phyloP scores from a whole-genome alignment of 1,140 invertebrate species.

The Heliconius himera region DNA sequence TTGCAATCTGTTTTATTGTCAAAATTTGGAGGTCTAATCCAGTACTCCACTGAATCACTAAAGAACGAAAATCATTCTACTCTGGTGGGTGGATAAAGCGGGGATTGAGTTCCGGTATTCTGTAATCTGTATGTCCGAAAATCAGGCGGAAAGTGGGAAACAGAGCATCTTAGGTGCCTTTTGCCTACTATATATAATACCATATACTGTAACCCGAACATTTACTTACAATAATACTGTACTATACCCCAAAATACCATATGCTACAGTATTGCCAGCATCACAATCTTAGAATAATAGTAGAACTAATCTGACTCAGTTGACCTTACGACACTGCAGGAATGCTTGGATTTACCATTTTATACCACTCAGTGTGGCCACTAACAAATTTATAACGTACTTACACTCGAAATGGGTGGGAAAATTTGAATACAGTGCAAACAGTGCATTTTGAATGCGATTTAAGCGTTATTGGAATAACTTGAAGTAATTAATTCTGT shows the following conservation, averaged over 20 bases:
- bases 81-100: too few relatives aligned
- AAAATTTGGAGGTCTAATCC: too few relatives aligned
- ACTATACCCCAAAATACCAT: neutral
- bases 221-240: too few relatives aligned
- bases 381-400: constrained; percentile 31
- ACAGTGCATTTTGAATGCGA: constrained; percentile 27
- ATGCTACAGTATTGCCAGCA: neutral
- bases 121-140: too few relatives aligned
- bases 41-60: too few relatives aligned
- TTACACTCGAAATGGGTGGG: constrained; percentile 25
- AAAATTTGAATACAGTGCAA: constrained; percentile 42
- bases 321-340: constrained; percentile 30
- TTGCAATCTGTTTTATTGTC: too few relatives aligned
- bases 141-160: too few relatives aligned
- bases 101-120: too few relatives aligned
- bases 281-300: constrained; percentile 11
- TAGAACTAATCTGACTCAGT: constrained; percentile 26
- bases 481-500: constrained; percentile 30
- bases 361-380: constrained; percentile 4
- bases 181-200: too few relatives aligned
- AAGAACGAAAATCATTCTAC: too few relatives aligned
- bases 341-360: constrained; percentile 35
- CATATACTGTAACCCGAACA: too few relatives aligned
- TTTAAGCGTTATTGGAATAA: constrained; percentile 38
- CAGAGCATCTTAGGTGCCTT: too few relatives aligned